phyloP scores from a whole-genome alignment of 1,140 invertebrate genomes.

The Thaumatotibia leucotreta region DNA sequence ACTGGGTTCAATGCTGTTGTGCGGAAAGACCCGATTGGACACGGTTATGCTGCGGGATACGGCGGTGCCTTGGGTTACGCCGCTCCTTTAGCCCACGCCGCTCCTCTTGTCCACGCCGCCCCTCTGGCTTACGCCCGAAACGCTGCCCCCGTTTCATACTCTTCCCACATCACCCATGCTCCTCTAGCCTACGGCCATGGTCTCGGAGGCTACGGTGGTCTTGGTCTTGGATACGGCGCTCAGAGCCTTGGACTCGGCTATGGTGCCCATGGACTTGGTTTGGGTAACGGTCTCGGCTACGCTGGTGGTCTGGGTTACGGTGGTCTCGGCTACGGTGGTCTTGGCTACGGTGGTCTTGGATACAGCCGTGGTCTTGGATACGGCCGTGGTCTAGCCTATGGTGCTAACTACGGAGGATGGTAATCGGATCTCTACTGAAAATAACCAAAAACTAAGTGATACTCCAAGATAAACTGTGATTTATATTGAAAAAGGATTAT shows the following conservation, averaged over 20 bases:
- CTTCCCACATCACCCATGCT: background rate
- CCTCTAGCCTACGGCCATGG: background rate
- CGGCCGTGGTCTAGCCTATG: background rate
- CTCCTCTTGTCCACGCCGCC: constrained; percentile 18
- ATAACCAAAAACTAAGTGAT: background rate
- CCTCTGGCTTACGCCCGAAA: constrained; percentile 17
- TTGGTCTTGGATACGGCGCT: background rate
- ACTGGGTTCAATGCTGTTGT: constrained; percentile 74
- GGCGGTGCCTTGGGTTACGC: constrained; percentile 36
- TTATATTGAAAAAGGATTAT: background rate
- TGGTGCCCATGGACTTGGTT: background rate
- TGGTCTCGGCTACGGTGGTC: constrained; percentile 11
- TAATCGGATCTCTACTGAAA: background rate
- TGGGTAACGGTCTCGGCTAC: background rate
- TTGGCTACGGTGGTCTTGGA: constrained; percentile 3
- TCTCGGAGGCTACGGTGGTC: background rate
- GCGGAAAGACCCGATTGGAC: constrained; percentile 52
- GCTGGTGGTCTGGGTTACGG: background rate
- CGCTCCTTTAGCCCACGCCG: constrained; percentile 18
- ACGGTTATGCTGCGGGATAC: constrained; percentile 26
- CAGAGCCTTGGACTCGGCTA: background rate
- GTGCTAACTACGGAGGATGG: background rate
- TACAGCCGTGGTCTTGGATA: constrained; percentile 2
- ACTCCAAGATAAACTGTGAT: constrained; percentile 6
- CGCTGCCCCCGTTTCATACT: background rate